Conservation (phyloP, 2,797 vertebrate species). For the Acanthurus lineatus region DNA sequence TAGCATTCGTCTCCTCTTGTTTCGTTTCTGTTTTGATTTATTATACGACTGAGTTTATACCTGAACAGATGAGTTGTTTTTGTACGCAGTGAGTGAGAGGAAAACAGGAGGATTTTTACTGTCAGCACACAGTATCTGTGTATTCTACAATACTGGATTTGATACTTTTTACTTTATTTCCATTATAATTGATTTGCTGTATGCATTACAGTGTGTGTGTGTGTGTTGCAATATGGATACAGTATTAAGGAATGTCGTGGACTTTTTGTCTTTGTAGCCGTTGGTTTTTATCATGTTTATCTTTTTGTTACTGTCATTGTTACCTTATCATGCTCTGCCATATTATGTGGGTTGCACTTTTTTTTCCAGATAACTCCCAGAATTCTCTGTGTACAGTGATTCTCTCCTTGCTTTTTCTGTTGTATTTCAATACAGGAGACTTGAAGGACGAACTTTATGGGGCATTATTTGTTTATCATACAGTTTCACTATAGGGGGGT, state of each 20-base stretch:
- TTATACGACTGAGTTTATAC: constrained; percentile 37
- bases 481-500: constrained; percentile 17
- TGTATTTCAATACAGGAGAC: constrained; percentile 22
- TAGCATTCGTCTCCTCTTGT: constrained; percentile 37
- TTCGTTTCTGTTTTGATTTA: constrained; percentile 49
- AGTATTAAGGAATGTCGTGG: constrained; percentile 50
- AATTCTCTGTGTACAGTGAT: constrained; percentile 53
- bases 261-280: constrained; percentile 8
- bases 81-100: constrained; percentile 39
- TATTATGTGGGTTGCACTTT: constrained; percentile 37
- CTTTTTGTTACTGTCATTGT: constrained; percentile 39
- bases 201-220: constrained; percentile 34
- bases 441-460: constrained; percentile 37
- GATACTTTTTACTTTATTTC: constrained; percentile 31
- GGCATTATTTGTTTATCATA: constrained; percentile 39
- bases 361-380: constrained; percentile 35
- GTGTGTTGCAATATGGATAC: constrained; percentile 49
- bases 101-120: constrained; percentile 47
- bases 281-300: constrained; percentile 14
- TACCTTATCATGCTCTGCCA: constrained; percentile 36
- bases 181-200: constrained; percentile 40
- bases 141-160: constrained; percentile 54
- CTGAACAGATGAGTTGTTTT: constrained; percentile 25
- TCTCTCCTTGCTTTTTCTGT: constrained; percentile 29
- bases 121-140: constrained; percentile 76